Conservation (phyloP, 2,113 vertebrate species). For the Odobenus rosmarus region DNA sequence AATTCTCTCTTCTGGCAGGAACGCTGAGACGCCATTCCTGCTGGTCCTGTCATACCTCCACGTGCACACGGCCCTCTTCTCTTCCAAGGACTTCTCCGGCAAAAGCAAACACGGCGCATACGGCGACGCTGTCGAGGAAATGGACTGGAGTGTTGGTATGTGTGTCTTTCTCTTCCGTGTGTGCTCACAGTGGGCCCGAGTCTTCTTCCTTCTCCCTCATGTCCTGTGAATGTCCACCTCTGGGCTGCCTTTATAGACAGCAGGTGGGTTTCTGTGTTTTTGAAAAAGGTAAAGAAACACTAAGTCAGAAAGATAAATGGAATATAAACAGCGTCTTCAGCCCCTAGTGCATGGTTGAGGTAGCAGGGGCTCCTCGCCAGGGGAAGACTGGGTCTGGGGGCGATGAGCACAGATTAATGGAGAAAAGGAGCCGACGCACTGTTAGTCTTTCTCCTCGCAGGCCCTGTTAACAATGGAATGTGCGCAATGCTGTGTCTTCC, state of each 20-base stretch:
- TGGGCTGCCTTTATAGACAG: rapidly evolving
- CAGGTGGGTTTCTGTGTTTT: rapidly evolving
- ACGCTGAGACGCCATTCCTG: slow-evolving; percentile 86
- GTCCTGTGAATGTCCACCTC: rapidly evolving
- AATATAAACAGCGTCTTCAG: rapidly evolving
- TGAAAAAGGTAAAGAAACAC: too few species aligned
- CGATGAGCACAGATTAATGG: background rate
- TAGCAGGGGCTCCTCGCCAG: background rate
- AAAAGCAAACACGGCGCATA: slow-evolving; percentile 91
- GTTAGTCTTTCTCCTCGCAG: rapidly evolving
- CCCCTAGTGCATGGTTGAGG: rapidly evolving
- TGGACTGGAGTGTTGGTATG: slow-evolving; percentile 95
- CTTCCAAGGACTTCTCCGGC: slow-evolving; percentile 87
- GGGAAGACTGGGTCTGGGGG: too few species aligned
- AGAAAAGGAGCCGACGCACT: rapidly evolving
- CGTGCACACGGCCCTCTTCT: slow-evolving; percentile 92
- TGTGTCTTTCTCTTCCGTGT: rapidly evolving
- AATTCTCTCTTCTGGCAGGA: slow-evolving; percentile 80
- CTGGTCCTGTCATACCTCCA: slow-evolving; percentile 92
- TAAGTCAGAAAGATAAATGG: background rate
- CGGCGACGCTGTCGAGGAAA: slow-evolving; percentile 92
- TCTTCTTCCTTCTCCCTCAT: rapidly evolving
- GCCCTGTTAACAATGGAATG: rapidly evolving
- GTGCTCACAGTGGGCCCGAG: rapidly evolving
- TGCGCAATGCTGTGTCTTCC: rapidly evolving